Base-by-base conservation (phyloP, 1,140 invertebrate species). In the Atta texana region DNA sequence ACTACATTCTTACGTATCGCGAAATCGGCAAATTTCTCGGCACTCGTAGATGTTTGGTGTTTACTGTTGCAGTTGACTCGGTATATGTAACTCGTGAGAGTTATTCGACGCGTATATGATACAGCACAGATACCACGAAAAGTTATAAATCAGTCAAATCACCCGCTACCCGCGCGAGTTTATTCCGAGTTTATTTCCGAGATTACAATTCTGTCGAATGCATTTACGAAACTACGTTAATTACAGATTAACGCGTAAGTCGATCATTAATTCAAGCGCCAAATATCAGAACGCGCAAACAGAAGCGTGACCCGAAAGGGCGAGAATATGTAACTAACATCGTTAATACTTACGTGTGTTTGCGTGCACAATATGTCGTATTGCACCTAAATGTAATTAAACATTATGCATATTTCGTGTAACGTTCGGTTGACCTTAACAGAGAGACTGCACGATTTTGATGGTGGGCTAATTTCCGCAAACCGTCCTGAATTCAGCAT, bases 311-410 rank as follows among this genome's bases (percentile, higher is more conserved):
- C 18, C 39, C 59, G 39, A 55, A 55, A 69, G 2, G 66, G 34
- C 21, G 66, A n/a, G 77, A 80, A 69, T 57, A 57, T 44, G 34
- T 57, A 69, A 69, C 66, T 53, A 69, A n/a, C 49, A 21, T 81
- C 49, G 64, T 39, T 81, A 69, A 81, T 81, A 81, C 77, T 81
- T 81, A 81, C 77, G 77, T 81, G 64, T 51, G 64, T 71, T 69
- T 69, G 64, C 63, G 49, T 18, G 77, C 28, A 53, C 77, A 77
- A 76, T 63, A 61, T 16, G 75, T 61, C 34, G 18, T 21, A 76
- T 69, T 71, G 49, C 21, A 81, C 77, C 77, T 81, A 55, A 81
- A 81, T 81, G 31, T 49, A 81, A 81, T 71, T 81, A 53, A 69
- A 24, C 44, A 53, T 69, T 55, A 80, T 80, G 64, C 14, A 69